A percentile compares a stretch with the other conserved stretches of the same genome.
phyloP scores from a whole-genome alignment of 92 coral and sea anemone species.

The Galaxea fascicularis region DNA sequence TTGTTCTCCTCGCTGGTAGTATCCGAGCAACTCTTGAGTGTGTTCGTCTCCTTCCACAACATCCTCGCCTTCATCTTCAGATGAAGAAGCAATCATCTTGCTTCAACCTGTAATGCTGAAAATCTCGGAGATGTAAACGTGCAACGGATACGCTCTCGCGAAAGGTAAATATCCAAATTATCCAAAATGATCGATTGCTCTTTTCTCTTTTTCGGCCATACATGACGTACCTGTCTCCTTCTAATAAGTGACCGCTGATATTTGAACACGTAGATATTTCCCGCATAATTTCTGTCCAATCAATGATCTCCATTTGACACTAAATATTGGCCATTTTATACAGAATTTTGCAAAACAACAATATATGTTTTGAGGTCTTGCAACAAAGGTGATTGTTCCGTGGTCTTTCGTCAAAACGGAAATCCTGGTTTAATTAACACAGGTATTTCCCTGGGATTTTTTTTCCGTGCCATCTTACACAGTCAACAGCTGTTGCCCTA shows the following conservation, averaged over 20 bases:
- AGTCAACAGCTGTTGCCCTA: too few relatives aligned
- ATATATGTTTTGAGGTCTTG: too few relatives aligned
- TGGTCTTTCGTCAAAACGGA: too few relatives aligned
- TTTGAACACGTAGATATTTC: not conserved
- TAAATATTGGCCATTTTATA: too few relatives aligned
- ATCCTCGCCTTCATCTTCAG: constrained; percentile 66
- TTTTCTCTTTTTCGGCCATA: not conserved
- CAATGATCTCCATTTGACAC: too few relatives aligned
- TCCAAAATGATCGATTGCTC: constrained; percentile 8
- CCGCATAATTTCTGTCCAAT: not conserved
- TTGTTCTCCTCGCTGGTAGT: constrained; percentile 42
- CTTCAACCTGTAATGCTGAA: not conserved
- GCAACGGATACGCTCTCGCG: not conserved
- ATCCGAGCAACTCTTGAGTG: constrained; percentile 48
- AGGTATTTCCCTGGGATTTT: too few relatives aligned
- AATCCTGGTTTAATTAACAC: too few relatives aligned
- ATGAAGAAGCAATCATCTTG: constrained; percentile 57
- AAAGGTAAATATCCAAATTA: constrained; percentile 5
- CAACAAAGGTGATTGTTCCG: too few relatives aligned
- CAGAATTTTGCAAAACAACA: too few relatives aligned
- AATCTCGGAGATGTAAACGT: not conserved
- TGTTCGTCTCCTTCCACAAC: constrained; percentile 42
- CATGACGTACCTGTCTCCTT: too few relatives aligned
- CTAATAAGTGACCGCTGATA: constrained; percentile 24
- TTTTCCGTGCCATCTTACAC: too few relatives aligned